A percentile compares a stretch with the other conserved stretches of the same genome.
Evolutionary conservation across 2,797 vertebrate species (phyloP).

Genomic region (Myripristis jacobus): DNA sequence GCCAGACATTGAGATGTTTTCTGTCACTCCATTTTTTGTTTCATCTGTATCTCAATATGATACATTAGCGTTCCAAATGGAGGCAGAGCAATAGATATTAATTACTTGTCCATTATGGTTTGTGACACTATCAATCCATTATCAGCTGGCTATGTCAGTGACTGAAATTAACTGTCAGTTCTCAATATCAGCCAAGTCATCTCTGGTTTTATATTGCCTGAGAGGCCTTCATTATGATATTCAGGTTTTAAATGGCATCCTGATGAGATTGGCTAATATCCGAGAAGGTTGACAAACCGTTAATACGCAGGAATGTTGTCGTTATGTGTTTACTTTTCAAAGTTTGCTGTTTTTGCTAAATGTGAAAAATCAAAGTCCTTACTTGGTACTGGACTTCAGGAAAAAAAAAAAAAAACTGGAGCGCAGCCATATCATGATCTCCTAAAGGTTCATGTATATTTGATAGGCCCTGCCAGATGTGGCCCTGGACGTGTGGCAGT

Average conservation of each 20-base stretch:
- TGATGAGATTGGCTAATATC: conserved; percentile 49
- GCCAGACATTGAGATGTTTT: conserved; percentile 72
- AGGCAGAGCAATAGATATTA: conserved; percentile 71
- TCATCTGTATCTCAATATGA: conserved; percentile 68
- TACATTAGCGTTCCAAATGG: conserved; percentile 66
- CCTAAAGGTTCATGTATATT: conserved; percentile 78
- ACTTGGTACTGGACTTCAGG: conserved; percentile 37
- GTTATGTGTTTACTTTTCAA: conserved; percentile 36
- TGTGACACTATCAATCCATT: conserved; percentile 80
- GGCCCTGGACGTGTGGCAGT: conserved; percentile 70
- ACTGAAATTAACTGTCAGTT: conserved; percentile 80
- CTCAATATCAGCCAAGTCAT: conserved; percentile 75
- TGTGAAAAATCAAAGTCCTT: conserved; percentile 44
- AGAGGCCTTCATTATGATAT: conserved; percentile 56
- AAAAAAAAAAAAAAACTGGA: conserved; percentile 68
- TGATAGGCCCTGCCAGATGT: conserved; percentile 77
- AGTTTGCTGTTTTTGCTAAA: conserved; percentile 67
- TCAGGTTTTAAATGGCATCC: conserved; percentile 59
- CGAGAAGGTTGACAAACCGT: conserved; percentile 17
- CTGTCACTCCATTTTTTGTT: conserved; percentile 48
- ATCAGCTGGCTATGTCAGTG: conserved; percentile 71
- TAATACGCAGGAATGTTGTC: conserved; percentile 33
- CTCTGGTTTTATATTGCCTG: conserved; percentile 64
- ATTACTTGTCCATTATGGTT: conserved; percentile 79
- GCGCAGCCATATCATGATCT: conserved; percentile 66